Conservation (phyloP, 2,113 vertebrate species). For the Nannobrachium achirus region DNA sequence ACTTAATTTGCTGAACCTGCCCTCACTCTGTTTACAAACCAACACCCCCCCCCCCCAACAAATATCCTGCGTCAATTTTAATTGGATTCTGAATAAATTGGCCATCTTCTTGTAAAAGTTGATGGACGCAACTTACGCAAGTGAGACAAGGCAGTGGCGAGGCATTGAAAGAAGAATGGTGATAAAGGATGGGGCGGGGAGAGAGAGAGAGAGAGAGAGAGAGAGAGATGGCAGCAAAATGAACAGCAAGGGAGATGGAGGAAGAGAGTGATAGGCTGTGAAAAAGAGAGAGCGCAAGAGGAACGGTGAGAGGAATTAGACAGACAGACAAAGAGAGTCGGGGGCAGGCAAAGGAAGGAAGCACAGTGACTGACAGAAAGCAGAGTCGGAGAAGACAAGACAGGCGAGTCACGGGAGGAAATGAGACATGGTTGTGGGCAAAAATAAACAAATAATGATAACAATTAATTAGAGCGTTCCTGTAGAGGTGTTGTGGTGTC, state of each 20-base stretch:
- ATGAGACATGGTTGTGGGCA: conserved; percentile 39
- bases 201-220: conserved; percentile 8
- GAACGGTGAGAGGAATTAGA: neutral
- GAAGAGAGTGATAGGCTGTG: neutral
- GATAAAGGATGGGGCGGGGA: neutral
- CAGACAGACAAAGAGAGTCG: neutral
- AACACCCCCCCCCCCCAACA: conserved; percentile 24
- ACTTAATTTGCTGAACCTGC: conserved; percentile 30
- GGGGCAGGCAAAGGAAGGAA: neutral
- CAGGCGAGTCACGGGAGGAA: conserved; percentile 26
- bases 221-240: neutral
- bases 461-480: conserved; percentile 53
- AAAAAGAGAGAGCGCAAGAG: neutral
- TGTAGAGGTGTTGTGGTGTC: conserved; percentile 48
- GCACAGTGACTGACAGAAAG: conserved; percentile 29
- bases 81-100: conserved; percentile 38
- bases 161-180: conserved; percentile 1
- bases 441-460: conserved; percentile 46
- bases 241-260: neutral
- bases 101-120: no score
- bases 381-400: conserved; percentile 16
- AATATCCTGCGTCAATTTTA: conserved; percentile 44
- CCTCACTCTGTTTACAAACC: conserved; percentile 44
- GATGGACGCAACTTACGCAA: neutral
- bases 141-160: conserved; percentile 8